Base-by-base conservation (phyloP, 2,888 invertebrate genomes). In the Xanthia togata region DNA sequence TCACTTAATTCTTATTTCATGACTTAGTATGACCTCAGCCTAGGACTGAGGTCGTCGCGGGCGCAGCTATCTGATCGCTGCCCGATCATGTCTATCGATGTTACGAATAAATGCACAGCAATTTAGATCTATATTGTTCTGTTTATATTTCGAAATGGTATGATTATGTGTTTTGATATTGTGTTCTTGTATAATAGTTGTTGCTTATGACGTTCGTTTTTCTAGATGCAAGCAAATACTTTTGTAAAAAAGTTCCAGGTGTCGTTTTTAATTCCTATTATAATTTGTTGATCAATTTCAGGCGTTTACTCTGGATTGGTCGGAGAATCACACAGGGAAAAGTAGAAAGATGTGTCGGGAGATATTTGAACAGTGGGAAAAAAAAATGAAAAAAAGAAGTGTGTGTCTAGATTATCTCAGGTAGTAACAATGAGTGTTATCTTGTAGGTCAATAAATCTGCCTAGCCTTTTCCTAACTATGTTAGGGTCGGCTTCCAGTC, bases 1-100 rank as follows among this genome's bases (percentile, higher is more conserved):
- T 92, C 91, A 92, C 90, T 92, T 92, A 91, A 93, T 92, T 93
- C 93, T 92, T 91, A 92, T 94, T 94, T 93, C 94, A 93, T 93
- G 94, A 94, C 92, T 93, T 84, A 85, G 83, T 85, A 84, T 94
- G 94, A 95, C 95, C 95, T 91, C 89, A 84, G 88, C 89, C 91
- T 91, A 90, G 87, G 78, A 81, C 80, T 82, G 91, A 93, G 95
- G 95, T 94, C 93, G 86, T 63, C 85, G 86, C 89, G 83, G 80
- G 89, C 88, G 81, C 86, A 86, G 87, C 88, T 93, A 93, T 94
- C 93, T 89, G 93, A 94, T 94, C 90, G 86, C 85, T 89, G 90
- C 88, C 86, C 90, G 92, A 93, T 93, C 94, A 91, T 90, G 90
- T 88, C 90, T 92, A 91, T 92, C 90, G 92, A 91, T 92, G 89